phyloP scores from a whole-genome alignment of 2,797 vertebrate genomes.

The Austrolebias charrua region DNA sequence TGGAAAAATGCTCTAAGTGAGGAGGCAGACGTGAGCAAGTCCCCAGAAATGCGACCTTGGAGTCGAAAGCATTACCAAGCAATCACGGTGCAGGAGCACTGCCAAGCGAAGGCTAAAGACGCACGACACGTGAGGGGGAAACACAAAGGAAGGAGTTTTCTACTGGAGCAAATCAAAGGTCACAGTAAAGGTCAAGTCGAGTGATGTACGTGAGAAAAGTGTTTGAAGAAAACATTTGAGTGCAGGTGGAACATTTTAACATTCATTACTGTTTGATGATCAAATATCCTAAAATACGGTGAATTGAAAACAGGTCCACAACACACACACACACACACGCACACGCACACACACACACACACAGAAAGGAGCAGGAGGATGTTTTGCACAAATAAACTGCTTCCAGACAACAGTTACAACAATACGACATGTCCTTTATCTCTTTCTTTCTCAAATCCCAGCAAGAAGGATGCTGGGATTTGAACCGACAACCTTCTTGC shows the following conservation, averaged over 20 bases:
- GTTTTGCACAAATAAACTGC: conserved; percentile 53
- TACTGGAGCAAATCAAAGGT: conserved; percentile 61
- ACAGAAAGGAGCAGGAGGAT: conserved; percentile 25
- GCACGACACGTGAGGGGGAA: conserved; percentile 3
- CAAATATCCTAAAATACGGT: conserved; percentile 39
- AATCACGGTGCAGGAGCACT: conserved; percentile 55
- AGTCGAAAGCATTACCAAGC: conserved; percentile 71
- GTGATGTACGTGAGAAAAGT: conserved; percentile 30
- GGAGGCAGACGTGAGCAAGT: conserved; percentile 75
- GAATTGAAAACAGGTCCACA: conserved; percentile 43
- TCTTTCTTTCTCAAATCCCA: no score
- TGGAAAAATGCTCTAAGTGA: conserved; percentile 73
- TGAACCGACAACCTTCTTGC: no score
- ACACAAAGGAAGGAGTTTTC: conserved; percentile 37
- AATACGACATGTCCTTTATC: conserved; percentile 25
- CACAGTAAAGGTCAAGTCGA: conserved; percentile 30
- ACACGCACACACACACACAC: no score
- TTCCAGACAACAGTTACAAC: conserved; percentile 31
- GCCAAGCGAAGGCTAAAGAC: conserved; percentile 26
- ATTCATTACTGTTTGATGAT: conserved; percentile 38
- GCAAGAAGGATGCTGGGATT: no score
- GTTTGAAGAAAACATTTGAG: conserved; percentile 19
- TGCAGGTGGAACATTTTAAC: conserved; percentile 51
- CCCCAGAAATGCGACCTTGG: conserved; percentile 63
- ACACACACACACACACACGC: no score